Conservation (phyloP, 1,140 invertebrate species). For the Halesus radiatus region DNA sequence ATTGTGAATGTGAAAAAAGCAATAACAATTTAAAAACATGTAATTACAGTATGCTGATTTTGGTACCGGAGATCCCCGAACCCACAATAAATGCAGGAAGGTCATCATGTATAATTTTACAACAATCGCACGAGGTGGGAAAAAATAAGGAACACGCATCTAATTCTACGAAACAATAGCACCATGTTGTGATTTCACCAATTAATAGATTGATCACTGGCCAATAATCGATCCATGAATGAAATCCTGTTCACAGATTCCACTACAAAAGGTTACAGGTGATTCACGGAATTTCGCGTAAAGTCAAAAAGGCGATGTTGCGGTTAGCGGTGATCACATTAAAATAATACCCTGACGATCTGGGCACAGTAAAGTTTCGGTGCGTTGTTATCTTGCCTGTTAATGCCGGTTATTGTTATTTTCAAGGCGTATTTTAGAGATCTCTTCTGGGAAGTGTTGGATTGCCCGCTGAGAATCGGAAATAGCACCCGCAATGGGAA, state of each 20-base stretch:
- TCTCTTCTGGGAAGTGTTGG: not conserved
- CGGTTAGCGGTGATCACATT: not conserved
- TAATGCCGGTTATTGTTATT: not conserved
- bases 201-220: not conserved
- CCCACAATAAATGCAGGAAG: no score
- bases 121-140: no score
- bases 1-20: no score
- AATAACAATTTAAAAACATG: no score
- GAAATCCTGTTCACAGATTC: slow-evolving; percentile 36
- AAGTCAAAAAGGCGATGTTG: not conserved
- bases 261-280: slow-evolving; percentile 5
- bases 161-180: no score
- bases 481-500: not conserved
- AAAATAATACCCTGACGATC: not conserved
- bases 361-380: not conserved
- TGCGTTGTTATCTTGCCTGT: not conserved
- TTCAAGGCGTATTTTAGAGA: not conserved
- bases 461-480: slow-evolving; percentile 18
- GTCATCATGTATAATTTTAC: no score
- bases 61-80: no score
- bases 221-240: slow-evolving; percentile 22
- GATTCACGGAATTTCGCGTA: slow-evolving; percentile 24
- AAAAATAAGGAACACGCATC: no score
- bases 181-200: no score
- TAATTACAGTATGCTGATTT: no score